Conservation (phyloP, 37 sponge, comb jelly and placozoan genomes). For the Chondrosia reniformis region DNA sequence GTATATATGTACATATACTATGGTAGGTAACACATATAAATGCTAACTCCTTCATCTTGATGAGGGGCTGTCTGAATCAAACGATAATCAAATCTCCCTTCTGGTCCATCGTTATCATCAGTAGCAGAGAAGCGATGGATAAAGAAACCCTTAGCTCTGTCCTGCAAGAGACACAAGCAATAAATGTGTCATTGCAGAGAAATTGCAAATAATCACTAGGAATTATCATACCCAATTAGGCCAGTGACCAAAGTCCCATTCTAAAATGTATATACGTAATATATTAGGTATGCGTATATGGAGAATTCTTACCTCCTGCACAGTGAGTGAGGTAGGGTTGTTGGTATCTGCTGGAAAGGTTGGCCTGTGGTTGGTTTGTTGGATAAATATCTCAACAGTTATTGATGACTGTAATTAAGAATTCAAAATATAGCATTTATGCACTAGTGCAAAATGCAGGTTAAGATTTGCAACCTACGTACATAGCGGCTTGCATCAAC, state of each 20-base stretch:
- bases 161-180: no score
- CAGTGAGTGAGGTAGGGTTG: no score
- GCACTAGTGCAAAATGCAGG: not conserved
- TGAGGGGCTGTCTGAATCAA: not conserved
- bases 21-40: not conserved
- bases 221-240: no score
- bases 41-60: not conserved
- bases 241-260: no score
- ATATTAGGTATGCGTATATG: no score
- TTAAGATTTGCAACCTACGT: not conserved
- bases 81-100: not conserved
- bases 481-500: not conserved
- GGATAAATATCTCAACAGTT: not conserved
- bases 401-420: not conserved
- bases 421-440: no score
- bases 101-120: slow-evolving; percentile 7
- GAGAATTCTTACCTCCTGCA: not conserved
- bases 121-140: not conserved
- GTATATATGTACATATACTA: no score
- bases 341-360: not conserved
- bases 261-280: no score
- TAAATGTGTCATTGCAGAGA: not conserved
- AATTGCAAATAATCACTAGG: no score
- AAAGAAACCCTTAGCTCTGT: not conserved
- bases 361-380: slow-evolving; percentile 1